Conservation (phyloP, 37 sponge, comb jelly and placozoan species). For the Lycopodina hypogea region DNA sequence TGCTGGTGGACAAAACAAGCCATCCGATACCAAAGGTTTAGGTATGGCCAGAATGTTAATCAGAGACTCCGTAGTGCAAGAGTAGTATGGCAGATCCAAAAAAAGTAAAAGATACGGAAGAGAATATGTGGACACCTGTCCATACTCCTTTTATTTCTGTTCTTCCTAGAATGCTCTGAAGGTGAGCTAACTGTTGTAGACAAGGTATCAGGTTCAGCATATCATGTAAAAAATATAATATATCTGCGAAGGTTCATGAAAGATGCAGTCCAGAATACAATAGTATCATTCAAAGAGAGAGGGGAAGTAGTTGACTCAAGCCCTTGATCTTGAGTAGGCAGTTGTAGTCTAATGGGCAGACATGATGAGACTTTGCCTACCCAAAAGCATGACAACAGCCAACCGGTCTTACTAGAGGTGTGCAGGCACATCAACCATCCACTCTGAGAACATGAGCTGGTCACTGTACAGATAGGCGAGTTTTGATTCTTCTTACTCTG, state of each 20-base stretch:
- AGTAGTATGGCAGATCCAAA: slow-evolving; percentile 26
- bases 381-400: slow-evolving; percentile 79
- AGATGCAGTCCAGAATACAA: slow-evolving; percentile 85
- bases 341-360: slow-evolving; percentile 66
- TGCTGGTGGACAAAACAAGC: slow-evolving; percentile 88
- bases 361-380: slow-evolving; percentile 77
- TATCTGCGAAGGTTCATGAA: slow-evolving; percentile 42
- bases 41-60: slow-evolving; percentile 19
- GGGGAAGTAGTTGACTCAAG: slow-evolving; percentile 70
- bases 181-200: slow-evolving; percentile 80
- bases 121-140: slow-evolving; percentile 4
- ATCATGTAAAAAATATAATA: slow-evolving; percentile 90
- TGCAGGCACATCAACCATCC: slow-evolving; percentile 85
- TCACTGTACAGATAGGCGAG: slow-evolving; percentile 76
- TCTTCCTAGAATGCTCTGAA: slow-evolving; percentile 60
- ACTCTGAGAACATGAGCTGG: slow-evolving; percentile 96
- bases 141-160: slow-evolving; percentile 44
- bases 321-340: slow-evolving; percentile 78
- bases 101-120: slow-evolving; percentile 61
- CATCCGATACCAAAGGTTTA: slow-evolving; percentile 70
- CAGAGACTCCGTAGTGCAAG: slow-evolving; percentile 53
- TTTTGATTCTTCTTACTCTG: neutral
- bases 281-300: slow-evolving; percentile 68
- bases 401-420: slow-evolving; percentile 81
- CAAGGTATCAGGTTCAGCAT: slow-evolving; percentile 84